Conservation (phyloP, 2,797 vertebrate genomes). For the Pogonophryne albipinna region DNA sequence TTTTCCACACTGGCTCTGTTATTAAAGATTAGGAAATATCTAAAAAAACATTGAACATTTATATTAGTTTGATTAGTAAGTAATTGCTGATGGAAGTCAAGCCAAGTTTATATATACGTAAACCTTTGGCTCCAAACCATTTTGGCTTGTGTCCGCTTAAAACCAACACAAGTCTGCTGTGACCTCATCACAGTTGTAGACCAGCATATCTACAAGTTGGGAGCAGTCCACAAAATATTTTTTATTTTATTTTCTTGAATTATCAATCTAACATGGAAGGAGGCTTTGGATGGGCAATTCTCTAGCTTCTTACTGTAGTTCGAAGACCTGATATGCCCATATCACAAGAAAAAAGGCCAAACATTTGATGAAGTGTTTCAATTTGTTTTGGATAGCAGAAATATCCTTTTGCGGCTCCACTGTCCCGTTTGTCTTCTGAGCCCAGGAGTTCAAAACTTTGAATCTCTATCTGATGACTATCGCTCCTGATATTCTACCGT, state of each 20-base stretch:
- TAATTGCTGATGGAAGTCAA: neutral
- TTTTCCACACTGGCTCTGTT: neutral
- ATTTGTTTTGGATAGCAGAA: neutral
- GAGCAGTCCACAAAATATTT: neutral
- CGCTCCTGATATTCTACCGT: too few species aligned
- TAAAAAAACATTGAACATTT: neutral
- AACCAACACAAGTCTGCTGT: neutral
- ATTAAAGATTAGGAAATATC: neutral
- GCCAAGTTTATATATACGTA: neutral
- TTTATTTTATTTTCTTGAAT: neutral
- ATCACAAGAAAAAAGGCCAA: neutral
- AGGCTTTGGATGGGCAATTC: too few species aligned
- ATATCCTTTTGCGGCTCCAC: neutral
- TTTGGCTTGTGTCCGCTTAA: neutral
- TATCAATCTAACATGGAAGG: too few species aligned
- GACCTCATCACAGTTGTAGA: too few species aligned
- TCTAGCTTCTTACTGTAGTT: too few species aligned
- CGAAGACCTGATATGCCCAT: neutral
- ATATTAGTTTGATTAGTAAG: neutral
- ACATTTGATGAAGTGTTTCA: neutral
- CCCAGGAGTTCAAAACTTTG: too few species aligned
- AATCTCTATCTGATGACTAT: too few species aligned
- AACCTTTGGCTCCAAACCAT: neutral
- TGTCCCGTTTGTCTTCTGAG: neutral
- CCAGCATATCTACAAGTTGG: neutral